phyloP scores from a whole-genome alignment of 2,797 vertebrate genomes.

The Poeciliopsis gracilis region DNA sequence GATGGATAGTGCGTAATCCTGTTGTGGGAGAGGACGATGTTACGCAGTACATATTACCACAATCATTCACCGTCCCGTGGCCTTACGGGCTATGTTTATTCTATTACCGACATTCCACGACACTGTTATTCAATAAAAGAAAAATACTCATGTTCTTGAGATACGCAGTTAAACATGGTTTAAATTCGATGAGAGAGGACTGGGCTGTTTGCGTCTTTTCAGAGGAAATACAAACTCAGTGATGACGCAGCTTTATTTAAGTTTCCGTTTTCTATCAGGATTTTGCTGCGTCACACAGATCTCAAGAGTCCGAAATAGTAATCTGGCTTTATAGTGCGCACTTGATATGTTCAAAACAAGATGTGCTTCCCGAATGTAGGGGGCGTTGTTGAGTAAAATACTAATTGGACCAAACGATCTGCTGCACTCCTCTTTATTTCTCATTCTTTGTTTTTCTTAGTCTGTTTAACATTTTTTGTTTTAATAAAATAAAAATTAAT shows the following conservation, averaged over 20 bases:
- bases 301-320: constrained; percentile 53
- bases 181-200: neutral
- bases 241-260: constrained; percentile 58
- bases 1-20: constrained; percentile 75
- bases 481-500: neutral
- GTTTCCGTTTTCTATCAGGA: constrained; percentile 45
- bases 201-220: constrained; percentile 18
- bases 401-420: constrained; percentile 12
- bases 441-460: neutral
- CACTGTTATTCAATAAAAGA: neutral
- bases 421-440: neutral
- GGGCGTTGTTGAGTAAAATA: constrained; percentile 59
- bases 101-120: neutral
- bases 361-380: constrained; percentile 36
- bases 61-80: constrained; percentile 41
- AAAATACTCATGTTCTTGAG: constrained; percentile 7
- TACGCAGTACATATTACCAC: constrained; percentile 75
- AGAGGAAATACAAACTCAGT: constrained; percentile 18
- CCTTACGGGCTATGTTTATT: neutral
- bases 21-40: constrained; percentile 67
- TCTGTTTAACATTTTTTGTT: neutral
- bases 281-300: constrained; percentile 68
- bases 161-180: constrained; percentile 18
- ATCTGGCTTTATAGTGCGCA: constrained; percentile 71
- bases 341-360: constrained; percentile 75